Base-by-base conservation (phyloP, 1,140 invertebrate genomes). In the Stegodyphus mimosarum region DNA sequence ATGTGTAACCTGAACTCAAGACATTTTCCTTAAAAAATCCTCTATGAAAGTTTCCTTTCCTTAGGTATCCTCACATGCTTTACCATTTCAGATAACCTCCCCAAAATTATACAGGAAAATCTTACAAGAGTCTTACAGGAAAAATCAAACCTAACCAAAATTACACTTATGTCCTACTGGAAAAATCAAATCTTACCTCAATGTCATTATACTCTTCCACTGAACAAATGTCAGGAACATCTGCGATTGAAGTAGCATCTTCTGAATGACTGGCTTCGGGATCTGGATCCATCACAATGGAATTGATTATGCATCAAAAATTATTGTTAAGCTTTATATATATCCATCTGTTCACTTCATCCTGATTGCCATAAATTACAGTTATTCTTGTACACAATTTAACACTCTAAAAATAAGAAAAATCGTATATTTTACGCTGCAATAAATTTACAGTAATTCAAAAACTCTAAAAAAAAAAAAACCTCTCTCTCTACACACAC, bases 161-260 rank as follows among this genome's bases (percentile, higher is more conserved):
- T 6, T 49, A 49, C 9, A 49, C 48, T 71, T 51, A 48, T 17
- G n/a, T 10, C 50, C 52, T 72, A 53, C 33, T 33, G 33, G 33
- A 33, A 33, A 33, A 33, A 33, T 33, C 3, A 77, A 69, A 9
- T 53, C 63, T 17, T 83, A 83, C 81, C 72, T 83, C 64, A 70
- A 83, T 13, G 48, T 83, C 81, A 75, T 75, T 83, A 10, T 83
- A 83, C 75, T 83, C 81, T 66, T 83, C 72, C 10, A 83, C 63
- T 6, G 81, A 83, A 74, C 79, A 83, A n/a, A 83, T 83, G 81
- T 75, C 81, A 75, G 73, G 81, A 75, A 83, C 81, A 63, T 83
- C 81, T 60, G 67, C 7, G 17, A 71, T 55, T 67, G 81, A 83
- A 70, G 75, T 63, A 53, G 73, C 73, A 55, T 83, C 81, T 76